Evolutionary conservation across 2,113 vertebrate genomes (phyloP).

Genomic region (Clarias macrocephalus): DNA sequence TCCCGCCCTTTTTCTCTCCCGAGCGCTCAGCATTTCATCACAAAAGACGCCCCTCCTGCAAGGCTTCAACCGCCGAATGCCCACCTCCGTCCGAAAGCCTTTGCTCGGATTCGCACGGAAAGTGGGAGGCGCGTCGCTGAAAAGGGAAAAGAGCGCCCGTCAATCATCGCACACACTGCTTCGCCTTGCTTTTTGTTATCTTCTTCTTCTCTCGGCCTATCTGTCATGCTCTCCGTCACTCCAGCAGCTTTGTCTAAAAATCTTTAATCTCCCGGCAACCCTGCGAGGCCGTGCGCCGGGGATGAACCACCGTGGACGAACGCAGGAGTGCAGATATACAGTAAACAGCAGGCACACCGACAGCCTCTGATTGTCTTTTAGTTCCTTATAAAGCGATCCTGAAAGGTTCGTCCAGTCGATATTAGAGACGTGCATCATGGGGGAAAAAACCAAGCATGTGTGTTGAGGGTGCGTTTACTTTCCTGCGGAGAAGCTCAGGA

Average conservation of each 20-base stretch:
- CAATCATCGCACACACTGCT: neutral
- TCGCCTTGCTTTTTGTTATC: slow-evolving; percentile 23
- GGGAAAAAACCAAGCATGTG: neutral
- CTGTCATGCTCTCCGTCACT: neutral
- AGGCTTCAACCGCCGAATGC: slow-evolving; percentile 2
- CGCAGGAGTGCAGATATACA: neutral
- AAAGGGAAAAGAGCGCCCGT: neutral
- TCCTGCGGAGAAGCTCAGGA: neutral
- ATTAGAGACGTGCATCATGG: neutral
- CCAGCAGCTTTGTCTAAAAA: neutral
- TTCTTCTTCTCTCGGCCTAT: neutral
- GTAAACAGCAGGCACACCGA: too few species aligned
- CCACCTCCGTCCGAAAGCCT: slow-evolving; percentile 6
- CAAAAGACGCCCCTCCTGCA: slow-evolving; percentile 34
- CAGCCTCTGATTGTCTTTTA: neutral
- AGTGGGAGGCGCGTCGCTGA: slow-evolving; percentile 10
- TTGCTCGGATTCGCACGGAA: neutral
- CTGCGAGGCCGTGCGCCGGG: too few species aligned
- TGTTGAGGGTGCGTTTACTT: neutral
- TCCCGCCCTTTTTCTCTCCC: slow-evolving; percentile 51
- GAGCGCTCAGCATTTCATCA: slow-evolving; percentile 63
- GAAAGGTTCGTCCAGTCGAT: neutral
- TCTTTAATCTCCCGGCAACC: neutral
- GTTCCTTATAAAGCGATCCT: neutral
- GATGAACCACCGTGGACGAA: neutral